phyloP scores from a whole-genome alignment of 2,888 invertebrate genomes.

The Hyppa rectilinea region DNA sequence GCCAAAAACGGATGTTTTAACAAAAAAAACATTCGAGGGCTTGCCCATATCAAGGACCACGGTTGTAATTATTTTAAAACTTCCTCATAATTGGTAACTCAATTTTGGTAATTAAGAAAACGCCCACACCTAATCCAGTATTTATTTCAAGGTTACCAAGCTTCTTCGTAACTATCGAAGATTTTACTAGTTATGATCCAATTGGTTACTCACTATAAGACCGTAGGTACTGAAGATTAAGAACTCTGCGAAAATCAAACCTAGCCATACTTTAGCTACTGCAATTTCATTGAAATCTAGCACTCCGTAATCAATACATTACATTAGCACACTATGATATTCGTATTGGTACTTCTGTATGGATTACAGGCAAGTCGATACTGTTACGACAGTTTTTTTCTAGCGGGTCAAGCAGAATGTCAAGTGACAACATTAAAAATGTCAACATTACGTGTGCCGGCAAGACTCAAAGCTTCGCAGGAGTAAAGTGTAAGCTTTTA shows the following conservation, averaged over 20 bases:
- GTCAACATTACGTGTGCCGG: slow-evolving; percentile 53
- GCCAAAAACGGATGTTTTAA: slow-evolving; percentile 58
- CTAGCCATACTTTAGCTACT: background rate
- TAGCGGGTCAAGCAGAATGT: slow-evolving; percentile 24
- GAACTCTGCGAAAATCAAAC: background rate
- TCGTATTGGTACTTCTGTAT: background rate
- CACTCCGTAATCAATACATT: background rate
- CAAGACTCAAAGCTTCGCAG: slow-evolving; percentile 53
- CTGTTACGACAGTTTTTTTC: slow-evolving; percentile 34
- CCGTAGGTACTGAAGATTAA: background rate
- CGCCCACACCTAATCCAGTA: slow-evolving; percentile 8
- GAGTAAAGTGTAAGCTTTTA: slow-evolving; percentile 52
- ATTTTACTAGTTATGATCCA: background rate
- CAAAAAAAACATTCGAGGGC: slow-evolving; percentile 53
- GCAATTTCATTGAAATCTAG: slow-evolving; percentile 12
- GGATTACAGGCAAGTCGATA: slow-evolving; percentile 9
- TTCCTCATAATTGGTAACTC: slow-evolving; percentile 32
- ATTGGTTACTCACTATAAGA: background rate
- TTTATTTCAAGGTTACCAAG: slow-evolving; percentile 12
- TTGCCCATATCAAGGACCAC: slow-evolving; percentile 40
- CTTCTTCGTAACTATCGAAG: background rate
- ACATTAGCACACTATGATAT: slow-evolving; percentile 7
- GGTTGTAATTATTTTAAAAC: slow-evolving; percentile 34
- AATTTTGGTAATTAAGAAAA: slow-evolving; percentile 23
- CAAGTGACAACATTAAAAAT: slow-evolving; percentile 42